These are phyloP conservation scores for Zaprionus ornatus DNA, from an alignment of 1,140 invertebrate genomes.

Conservation along the genomic window DNA sequence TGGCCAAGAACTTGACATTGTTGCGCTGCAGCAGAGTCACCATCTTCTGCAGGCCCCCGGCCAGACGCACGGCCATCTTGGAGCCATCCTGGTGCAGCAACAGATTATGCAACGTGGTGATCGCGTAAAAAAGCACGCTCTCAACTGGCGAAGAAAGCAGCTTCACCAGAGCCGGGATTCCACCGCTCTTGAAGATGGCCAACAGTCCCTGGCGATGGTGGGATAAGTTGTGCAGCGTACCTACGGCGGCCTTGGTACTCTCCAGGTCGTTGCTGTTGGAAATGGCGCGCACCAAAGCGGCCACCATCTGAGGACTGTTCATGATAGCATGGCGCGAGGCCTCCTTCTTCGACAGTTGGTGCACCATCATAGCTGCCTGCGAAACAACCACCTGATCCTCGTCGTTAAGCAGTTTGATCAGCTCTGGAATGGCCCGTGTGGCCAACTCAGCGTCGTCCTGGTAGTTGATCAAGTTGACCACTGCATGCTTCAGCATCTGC, in stretches of 20 bases:
- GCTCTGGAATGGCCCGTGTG: slow-evolving; percentile 98
- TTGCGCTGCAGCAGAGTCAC: slow-evolving; percentile 97
- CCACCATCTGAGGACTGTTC: slow-evolving; percentile 99
- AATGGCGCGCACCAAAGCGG: slow-evolving; percentile 96
- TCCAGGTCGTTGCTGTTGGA: slow-evolving; percentile 98
- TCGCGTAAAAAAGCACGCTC: slow-evolving; percentile 98
- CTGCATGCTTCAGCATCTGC: slow-evolving; percentile 98
- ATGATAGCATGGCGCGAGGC: slow-evolving; percentile 99
- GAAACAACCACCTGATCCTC: slow-evolving; percentile 99
- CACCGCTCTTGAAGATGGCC: slow-evolving; percentile 99
- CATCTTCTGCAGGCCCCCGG: slow-evolving; percentile 99
- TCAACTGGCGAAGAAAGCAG: slow-evolving; percentile 97
- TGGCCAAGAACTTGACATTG: slow-evolving; percentile 98
- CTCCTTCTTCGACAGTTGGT: slow-evolving; percentile 99
- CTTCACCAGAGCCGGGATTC: slow-evolving; percentile 98
- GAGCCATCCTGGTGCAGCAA: slow-evolving; percentile 99
- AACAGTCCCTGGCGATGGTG: slow-evolving; percentile 98
- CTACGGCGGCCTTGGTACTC: slow-evolving; percentile 97
- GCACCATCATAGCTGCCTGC: slow-evolving; percentile 99
- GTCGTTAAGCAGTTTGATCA: slow-evolving; percentile 98
- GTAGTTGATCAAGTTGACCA: slow-evolving; percentile 99
- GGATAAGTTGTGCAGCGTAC: slow-evolving; percentile 98
- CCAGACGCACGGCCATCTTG: slow-evolving; percentile 98
- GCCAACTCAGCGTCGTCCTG: slow-evolving; percentile 99
- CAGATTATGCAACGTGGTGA: slow-evolving; percentile 98